Evolutionary conservation across 2,113 vertebrate genomes (phyloP), one percentile per base, ranked within the genome.

Genomic region (Toxotes chatareus): DNA sequence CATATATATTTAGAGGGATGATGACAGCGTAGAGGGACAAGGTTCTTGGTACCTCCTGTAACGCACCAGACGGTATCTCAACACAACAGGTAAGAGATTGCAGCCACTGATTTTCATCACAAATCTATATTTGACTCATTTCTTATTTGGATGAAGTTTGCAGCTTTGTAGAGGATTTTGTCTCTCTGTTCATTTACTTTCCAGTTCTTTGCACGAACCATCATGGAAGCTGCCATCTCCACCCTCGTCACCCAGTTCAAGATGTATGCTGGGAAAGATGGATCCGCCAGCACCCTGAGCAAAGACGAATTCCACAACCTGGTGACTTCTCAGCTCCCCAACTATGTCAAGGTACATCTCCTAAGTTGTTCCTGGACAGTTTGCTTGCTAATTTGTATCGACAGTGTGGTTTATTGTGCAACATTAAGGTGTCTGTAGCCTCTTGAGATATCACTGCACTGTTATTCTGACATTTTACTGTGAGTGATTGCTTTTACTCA

Each of bases 221-320:
- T 31, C 84, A 95, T 95, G 95, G 95, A 95, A 84, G 77, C 85
- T 47, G 95, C 94, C 66, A 95, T 96, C 82, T 84, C 53, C 55
- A 91, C 90, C 42, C 76, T 96, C 0, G 83, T 95, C 63, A 49
- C 68, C 74, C 89, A 95, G 88, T 96, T 95, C 84, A 95, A 95
- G 93, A 46, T 0, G 3, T 85, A 85, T 9, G 94, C 95, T 23
- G 93, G 92, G 17, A 93, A 93, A 7, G 94, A 95, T 1, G 95
- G 93, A 3, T 88, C 92, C 34, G 64, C 88, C 60, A 81, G 76
- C 89, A 94, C 95, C 4, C 89, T 96, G 83, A 95, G 94, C 87
- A 94, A 90, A 85, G 94, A 93, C 0, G 95, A 96, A 61, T 94
- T 96, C 83, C 86, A 88, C 4, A 90, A 47, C 27, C 83, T 96